Conservation (phyloP, 2,113 vertebrate genomes). For the Bufo bufo region DNA sequence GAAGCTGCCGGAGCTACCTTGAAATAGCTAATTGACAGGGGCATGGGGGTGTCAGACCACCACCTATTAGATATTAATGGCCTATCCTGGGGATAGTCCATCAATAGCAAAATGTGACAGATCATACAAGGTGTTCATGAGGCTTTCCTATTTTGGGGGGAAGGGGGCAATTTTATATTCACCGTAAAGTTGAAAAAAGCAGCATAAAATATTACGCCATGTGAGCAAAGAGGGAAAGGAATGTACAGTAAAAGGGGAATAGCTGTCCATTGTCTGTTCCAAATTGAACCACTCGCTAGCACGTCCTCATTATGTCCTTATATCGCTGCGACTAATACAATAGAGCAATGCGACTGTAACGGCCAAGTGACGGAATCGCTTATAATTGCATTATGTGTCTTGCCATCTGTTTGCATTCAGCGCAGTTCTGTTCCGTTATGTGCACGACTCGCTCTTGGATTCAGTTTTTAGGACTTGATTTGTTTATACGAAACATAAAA, state of each 20-base stretch:
- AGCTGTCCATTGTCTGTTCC: neutral
- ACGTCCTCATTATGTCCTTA: neutral
- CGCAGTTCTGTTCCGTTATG: neutral
- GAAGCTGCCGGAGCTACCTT: too few species aligned
- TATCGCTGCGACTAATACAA: conserved; percentile 3
- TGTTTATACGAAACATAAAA: conserved; percentile 46
- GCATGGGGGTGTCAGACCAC: too few species aligned
- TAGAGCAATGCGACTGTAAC: neutral
- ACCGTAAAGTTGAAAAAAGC: neutral
- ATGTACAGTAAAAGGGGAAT: neutral
- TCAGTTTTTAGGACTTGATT: conserved; percentile 22
- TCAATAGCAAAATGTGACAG: neutral
- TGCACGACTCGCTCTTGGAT: conserved; percentile 7
- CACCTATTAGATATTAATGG: too few species aligned
- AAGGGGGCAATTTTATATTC: neutral
- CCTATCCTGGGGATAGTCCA: too few species aligned
- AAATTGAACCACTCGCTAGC: neutral
- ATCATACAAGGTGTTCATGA: too few species aligned
- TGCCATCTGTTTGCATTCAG: conserved; percentile 36
- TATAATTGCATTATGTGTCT: conserved; percentile 29
- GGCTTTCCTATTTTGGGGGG: too few species aligned
- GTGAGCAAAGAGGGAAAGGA: neutral
- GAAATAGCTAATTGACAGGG: too few species aligned
- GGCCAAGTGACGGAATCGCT: neutral
- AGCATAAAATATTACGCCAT: neutral